phyloP scores from a whole-genome alignment of 1,140 invertebrate genomes.

The Trypoxylus dichotomus region DNA sequence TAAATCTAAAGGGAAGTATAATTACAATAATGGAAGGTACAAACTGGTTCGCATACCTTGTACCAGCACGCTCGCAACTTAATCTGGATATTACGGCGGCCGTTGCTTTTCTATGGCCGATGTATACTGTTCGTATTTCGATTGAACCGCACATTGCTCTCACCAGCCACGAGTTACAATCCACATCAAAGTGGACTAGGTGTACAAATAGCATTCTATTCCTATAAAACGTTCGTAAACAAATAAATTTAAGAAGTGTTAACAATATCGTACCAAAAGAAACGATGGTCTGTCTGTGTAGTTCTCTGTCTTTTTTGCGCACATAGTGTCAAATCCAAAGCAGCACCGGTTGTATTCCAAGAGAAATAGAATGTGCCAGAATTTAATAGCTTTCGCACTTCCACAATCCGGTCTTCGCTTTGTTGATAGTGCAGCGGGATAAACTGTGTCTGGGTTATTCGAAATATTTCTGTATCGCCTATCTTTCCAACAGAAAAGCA shows the following conservation, averaged over 20 bases:
- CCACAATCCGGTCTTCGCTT: slow-evolving; percentile 76
- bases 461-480: slow-evolving; percentile 88
- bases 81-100: slow-evolving; percentile 93
- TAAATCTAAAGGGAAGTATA: slow-evolving; percentile 67
- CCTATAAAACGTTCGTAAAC: slow-evolving; percentile 56
- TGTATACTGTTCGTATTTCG: slow-evolving; percentile 94
- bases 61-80: slow-evolving; percentile 95
- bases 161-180: slow-evolving; percentile 85
- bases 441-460: slow-evolving; percentile 89
- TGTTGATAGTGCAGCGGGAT: slow-evolving; percentile 82
- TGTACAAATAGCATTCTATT: slow-evolving; percentile 93
- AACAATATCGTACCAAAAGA: slow-evolving; percentile 76
- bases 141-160: slow-evolving; percentile 95
- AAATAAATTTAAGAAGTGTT: background rate
- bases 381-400: slow-evolving; percentile 85
- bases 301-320: slow-evolving; percentile 83
- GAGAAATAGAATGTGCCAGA: slow-evolving; percentile 98
- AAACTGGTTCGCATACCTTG: slow-evolving; percentile 59
- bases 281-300: slow-evolving; percentile 85
- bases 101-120: slow-evolving; percentile 87
- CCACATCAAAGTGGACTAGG: slow-evolving; percentile 85
- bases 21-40: no score
- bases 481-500: slow-evolving; percentile 95
- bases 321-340: slow-evolving; percentile 88
- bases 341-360: slow-evolving; percentile 59